Evolutionary conservation across 37 sponge, comb jelly and placozoan genomes (phyloP).

Genomic region (Ianthella basta): DNA sequence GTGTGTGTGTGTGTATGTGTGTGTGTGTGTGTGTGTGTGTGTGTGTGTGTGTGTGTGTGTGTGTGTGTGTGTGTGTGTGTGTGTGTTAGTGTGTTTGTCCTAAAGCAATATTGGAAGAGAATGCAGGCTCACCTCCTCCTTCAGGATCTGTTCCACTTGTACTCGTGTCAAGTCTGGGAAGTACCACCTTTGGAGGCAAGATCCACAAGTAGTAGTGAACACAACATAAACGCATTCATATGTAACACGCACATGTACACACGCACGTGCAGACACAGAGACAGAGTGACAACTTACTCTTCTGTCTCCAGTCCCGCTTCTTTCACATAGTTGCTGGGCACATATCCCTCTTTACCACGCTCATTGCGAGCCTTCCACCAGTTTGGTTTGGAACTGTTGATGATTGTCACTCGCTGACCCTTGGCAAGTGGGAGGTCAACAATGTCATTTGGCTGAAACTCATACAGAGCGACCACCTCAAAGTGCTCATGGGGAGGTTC

Average conservation of each 20-base stretch:
- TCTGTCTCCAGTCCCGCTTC: conserved; percentile 86
- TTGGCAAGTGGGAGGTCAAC: conserved; percentile 75
- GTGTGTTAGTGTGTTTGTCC: not conserved
- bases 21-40: too few relatives aligned
- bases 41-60: too few relatives aligned
- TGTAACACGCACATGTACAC: too few relatives aligned
- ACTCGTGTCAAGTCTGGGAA: conserved; percentile 75
- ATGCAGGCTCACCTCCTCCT: conserved; percentile 63
- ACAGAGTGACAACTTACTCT: conserved; percentile 79
- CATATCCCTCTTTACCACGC: conserved; percentile 79
- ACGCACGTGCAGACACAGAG: too few relatives aligned
- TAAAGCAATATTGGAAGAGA: not conserved
- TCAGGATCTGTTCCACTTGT: conserved; percentile 86
- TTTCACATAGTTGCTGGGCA: conserved; percentile 96
- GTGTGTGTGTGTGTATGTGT: too few relatives aligned
- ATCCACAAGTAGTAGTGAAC: too few relatives aligned
- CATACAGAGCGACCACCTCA: conserved; percentile 83
- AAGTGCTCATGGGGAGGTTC: conserved; percentile 45
- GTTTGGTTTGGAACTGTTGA: conserved; percentile 64
- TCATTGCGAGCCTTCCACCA: conserved; percentile 83
- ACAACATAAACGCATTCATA: too few relatives aligned
- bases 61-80: too few relatives aligned
- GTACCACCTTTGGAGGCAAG: conserved; percentile 75
- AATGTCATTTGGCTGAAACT: conserved; percentile 60
- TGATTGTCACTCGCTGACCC: conserved; percentile 61